Percentiles rank a stretch among this genome's conserved stretches.
phyloP scores from a whole-genome alignment of 2,113 vertebrate species.

The Calyptomena viridis region DNA sequence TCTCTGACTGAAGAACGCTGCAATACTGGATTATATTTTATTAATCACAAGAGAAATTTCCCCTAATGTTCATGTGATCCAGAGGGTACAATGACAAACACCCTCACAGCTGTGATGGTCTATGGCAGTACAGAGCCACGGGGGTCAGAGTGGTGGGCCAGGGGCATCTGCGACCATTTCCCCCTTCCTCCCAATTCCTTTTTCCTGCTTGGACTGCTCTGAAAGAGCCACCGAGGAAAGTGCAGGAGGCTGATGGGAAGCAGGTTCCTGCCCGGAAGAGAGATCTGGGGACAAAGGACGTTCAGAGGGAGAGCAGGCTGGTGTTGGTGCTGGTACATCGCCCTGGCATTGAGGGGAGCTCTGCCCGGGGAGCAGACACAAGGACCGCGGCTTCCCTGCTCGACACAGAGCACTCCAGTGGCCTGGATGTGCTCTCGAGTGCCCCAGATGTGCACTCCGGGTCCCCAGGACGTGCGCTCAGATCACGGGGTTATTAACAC shows the following conservation, averaged over 20 bases:
- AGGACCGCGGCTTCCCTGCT: fast-evolving
- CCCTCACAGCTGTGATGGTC: fast-evolving
- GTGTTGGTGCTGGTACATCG: fast-evolving
- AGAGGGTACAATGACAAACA: neutral
- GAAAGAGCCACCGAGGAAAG: neutral
- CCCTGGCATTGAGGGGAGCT: fast-evolving
- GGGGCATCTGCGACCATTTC: neutral
- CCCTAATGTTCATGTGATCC: neutral
- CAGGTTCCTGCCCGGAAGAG: fast-evolving
- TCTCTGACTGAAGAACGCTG: neutral
- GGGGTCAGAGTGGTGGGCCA: neutral
- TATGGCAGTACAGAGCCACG: neutral
- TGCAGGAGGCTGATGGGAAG: neutral
- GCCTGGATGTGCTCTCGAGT: fast-evolving
- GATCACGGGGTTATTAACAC: fast-evolving
- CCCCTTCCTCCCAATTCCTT: neutral
- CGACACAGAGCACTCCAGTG: fast-evolving
- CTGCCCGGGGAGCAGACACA: fast-evolving
- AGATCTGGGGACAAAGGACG: neutral
- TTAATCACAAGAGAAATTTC: neutral
- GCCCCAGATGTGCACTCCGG: neutral
- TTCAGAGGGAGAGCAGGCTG: neutral
- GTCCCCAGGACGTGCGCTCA: neutral
- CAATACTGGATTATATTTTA: neutral
- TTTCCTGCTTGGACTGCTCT: neutral